phyloP scores from a whole-genome alignment of 2,113 vertebrate species.

The Tetrax tetrax region DNA sequence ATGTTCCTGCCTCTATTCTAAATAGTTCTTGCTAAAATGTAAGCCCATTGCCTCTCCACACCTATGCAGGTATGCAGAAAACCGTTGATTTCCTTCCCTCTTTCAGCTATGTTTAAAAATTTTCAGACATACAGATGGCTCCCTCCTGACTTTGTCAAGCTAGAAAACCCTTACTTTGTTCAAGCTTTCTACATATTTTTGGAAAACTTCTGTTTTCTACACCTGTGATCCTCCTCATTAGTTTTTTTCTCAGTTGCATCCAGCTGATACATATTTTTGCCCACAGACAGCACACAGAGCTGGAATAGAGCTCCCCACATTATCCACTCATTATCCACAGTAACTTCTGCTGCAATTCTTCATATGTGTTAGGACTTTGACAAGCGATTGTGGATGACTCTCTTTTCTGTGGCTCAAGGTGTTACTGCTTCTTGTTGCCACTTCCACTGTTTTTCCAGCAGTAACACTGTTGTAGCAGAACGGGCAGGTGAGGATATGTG shows the following conservation, averaged over 20 bases:
- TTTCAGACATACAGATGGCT: neutral
- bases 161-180: neutral
- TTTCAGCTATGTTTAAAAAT: neutral
- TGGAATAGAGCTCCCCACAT: neutral
- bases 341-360: neutral
- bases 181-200: neutral
- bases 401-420: neutral
- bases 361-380: neutral
- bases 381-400: fast-evolving
- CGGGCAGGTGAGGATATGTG: neutral
- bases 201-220: neutral
- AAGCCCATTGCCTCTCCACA: neutral
- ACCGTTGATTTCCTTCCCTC: neutral
- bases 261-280: neutral
- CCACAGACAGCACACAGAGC: neutral
- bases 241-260: neutral
- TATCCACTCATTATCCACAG: fast-evolving
- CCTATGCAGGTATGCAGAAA: neutral
- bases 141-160: neutral
- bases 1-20: neutral
- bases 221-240: neutral
- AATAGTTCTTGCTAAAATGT: neutral
- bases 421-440: neutral
- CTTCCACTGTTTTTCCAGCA: neutral
- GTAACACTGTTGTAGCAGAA: neutral